Conservation (phyloP, 2,888 invertebrate species). For the Frankliniella fusca region DNA sequence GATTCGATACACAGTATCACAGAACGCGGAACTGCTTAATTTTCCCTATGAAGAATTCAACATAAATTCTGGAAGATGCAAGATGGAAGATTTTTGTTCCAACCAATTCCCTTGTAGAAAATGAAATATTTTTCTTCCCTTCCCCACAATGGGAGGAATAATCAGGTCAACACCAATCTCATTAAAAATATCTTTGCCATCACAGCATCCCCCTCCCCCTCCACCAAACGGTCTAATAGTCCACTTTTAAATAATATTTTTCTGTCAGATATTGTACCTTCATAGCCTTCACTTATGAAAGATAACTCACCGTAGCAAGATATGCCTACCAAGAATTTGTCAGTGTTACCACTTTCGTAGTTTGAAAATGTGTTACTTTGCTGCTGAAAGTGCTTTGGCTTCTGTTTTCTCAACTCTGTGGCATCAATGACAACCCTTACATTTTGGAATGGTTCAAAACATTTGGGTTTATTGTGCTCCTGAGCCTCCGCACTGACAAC, state of each 20-base stretch:
- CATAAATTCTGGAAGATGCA: constrained; percentile 13
- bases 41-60: constrained; percentile 14
- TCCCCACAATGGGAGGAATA: constrained; percentile 23
- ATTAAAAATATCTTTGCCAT: constrained; percentile 16
- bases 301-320: constrained; percentile 12
- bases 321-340: constrained; percentile 10
- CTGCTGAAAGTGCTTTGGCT: not conserved
- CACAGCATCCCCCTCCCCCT: constrained; percentile 25
- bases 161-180: not conserved
- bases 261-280: constrained; percentile 26
- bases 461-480: not conserved
- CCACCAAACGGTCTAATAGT: not conserved
- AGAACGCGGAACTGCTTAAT: not conserved
- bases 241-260: not conserved
- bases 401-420: constrained; percentile 27
- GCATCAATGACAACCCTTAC: constrained; percentile 17
- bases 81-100: no score
- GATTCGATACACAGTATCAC: no score
- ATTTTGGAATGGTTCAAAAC: not conserved
- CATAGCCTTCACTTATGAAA: constrained; percentile 26
- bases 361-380: constrained; percentile 11
- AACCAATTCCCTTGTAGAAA: not conserved
- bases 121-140: no score
- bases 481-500: not conserved
- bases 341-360: constrained; percentile 9